phyloP scores from a whole-genome alignment of 1,140 invertebrate species.

The Drosophila oshimai region DNA sequence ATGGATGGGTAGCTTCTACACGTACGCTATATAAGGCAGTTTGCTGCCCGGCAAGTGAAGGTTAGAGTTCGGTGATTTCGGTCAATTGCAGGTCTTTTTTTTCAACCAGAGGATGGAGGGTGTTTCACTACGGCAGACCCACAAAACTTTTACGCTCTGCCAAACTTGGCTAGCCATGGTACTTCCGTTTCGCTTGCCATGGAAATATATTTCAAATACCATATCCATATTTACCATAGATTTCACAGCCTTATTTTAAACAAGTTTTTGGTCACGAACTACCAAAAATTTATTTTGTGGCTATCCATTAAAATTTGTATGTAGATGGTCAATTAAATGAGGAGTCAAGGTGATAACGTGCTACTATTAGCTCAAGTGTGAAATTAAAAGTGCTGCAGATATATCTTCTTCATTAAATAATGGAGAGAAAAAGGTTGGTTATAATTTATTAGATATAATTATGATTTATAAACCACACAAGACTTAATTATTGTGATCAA shows the following conservation, averaged over 20 bases:
- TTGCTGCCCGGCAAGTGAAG: slow-evolving; percentile 41
- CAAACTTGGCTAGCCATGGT: slow-evolving; percentile 11
- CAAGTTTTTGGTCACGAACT: slow-evolving; percentile 31
- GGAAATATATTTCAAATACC: slow-evolving; percentile 2
- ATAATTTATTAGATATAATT: not conserved
- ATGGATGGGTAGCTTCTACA: slow-evolving; percentile 32
- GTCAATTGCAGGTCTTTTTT: slow-evolving; percentile 30
- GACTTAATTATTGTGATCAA: not conserved
- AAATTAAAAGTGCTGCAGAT: not conserved
- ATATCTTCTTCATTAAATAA: not conserved
- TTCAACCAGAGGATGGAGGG: not conserved
- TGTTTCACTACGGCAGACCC: not conserved
- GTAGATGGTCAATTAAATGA: slow-evolving; percentile 5
- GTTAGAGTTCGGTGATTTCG: slow-evolving; percentile 73
- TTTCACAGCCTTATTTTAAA: slow-evolving; percentile 23
- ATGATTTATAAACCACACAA: too few relatives aligned
- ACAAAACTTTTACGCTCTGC: slow-evolving; percentile 34
- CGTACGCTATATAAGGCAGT: slow-evolving; percentile 14
- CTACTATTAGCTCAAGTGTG: not conserved
- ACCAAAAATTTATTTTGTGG: not conserved
- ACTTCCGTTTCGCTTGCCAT: slow-evolving; percentile 46
- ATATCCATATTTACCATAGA: slow-evolving; percentile 17
- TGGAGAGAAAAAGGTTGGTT: not conserved
- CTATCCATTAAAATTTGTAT: not conserved
- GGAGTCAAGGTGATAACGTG: slow-evolving; percentile 15